Percentiles rank a stretch among this genome's conserved stretches.
phyloP scores from a whole-genome alignment of 2,888 invertebrate genomes.

The Spodoptera picta region DNA sequence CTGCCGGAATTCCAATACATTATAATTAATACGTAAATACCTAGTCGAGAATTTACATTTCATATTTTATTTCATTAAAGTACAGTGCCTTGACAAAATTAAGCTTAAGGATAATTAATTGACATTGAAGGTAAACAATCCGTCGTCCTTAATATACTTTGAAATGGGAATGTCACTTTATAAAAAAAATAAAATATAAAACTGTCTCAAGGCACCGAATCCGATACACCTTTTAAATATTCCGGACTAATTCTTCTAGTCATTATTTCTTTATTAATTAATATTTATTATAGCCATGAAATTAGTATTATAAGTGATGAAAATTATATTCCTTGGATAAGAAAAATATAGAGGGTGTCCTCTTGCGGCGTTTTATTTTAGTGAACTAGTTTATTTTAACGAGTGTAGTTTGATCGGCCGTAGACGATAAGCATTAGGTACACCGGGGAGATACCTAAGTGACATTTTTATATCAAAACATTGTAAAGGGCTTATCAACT shows the following conservation, averaged over 20 bases:
- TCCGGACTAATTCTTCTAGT: slow-evolving; percentile 1
- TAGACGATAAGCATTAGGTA: too few relatives aligned
- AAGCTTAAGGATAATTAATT: slow-evolving; percentile 22
- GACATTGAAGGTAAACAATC: slow-evolving; percentile 31
- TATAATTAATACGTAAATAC: slow-evolving; percentile 8
- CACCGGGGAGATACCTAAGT: too few relatives aligned
- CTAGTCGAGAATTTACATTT: slow-evolving; percentile 1
- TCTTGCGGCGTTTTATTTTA: not conserved
- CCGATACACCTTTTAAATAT: slow-evolving; percentile 10
- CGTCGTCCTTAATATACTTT: slow-evolving; percentile 20
- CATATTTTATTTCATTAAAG: slow-evolving; percentile 1
- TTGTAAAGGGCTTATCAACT: too few relatives aligned
- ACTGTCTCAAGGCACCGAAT: slow-evolving; percentile 12
- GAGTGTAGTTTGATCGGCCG: too few relatives aligned
- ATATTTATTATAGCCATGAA: slow-evolving; percentile 8
- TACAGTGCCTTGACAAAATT: slow-evolving; percentile 7
- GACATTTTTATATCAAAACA: too few relatives aligned
- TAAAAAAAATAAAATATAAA: slow-evolving; percentile 2
- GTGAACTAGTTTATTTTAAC: not conserved
- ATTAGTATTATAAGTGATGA: slow-evolving; percentile 5
- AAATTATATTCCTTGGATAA: too few relatives aligned
- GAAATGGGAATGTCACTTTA: slow-evolving; percentile 40
- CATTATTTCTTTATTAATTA: slow-evolving; percentile 10
- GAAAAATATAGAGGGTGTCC: too few relatives aligned
- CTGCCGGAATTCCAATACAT: slow-evolving; percentile 16